Evolutionary conservation across 2,113 vertebrate species (phyloP), one percentile per base, ranked within the genome.

Genomic region (Neogobius melanostomus): DNA sequence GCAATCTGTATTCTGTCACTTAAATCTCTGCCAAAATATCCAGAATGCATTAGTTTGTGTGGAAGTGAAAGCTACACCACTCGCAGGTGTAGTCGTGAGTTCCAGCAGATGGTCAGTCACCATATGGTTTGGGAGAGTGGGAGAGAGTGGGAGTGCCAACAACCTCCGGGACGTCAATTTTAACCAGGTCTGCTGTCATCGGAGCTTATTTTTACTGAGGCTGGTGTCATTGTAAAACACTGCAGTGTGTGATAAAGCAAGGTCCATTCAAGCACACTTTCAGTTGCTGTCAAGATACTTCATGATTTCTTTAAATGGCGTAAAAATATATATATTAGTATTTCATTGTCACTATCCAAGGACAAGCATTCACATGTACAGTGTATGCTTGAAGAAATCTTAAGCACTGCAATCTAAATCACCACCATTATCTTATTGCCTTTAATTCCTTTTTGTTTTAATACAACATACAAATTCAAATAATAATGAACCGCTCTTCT

Each of bases 121-220:
- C 77, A 79, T 82, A 76, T 84, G 85, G 72, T 84, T 70, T 78
- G 69, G 76, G 78, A 82, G 66, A 57, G 51, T 78, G 69, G 76
- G 78, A 82, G 66, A 57, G 51, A 62, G 45, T 57, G 69, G 44
- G 60, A 74, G 79, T 82, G 79, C 77, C 79, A 85, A 54, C 60
- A 67, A 66, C 73, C 81, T 79, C 69, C 0, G 69, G 52, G 69
- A 76, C 36, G 21, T 76, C 50, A 42, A 53, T 74, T 83, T 82
- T 36, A 65, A 70, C 70, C 72, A 71, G 67, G 75, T 79, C 76
- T 75, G 52, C 68, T 78, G 85, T 76, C 67, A 65, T 76, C 36
- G 77, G 44, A 62, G 70, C 69, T 78, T 80, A 51, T 81, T 85
- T 80, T 78, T 72, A 69, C 64, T 60, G 57, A 57, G 28, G 48